A percentile compares a stretch with the other conserved stretches of the same genome.
These are phyloP conservation scores for Drosophila sproati DNA, from an alignment of 1,140 invertebrate species.

Conservation along the genomic window DNA sequence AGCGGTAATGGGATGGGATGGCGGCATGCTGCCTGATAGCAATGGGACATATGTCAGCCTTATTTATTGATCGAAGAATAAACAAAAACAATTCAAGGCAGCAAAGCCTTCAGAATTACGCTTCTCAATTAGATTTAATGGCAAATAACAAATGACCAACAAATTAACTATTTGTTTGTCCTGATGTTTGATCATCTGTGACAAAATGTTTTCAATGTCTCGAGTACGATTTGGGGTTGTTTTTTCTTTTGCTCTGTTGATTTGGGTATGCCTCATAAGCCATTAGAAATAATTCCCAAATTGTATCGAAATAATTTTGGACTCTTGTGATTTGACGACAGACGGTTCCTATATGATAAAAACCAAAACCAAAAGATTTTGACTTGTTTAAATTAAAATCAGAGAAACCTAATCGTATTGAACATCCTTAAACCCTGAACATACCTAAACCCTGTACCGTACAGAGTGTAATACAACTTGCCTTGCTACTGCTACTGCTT, in stretches of 20 bases:
- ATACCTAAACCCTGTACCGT: too few relatives aligned
- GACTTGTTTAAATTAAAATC: too few relatives aligned
- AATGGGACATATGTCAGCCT: slow-evolving; percentile 67
- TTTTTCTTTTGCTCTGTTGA: slow-evolving; percentile 1
- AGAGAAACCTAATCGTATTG: too few relatives aligned
- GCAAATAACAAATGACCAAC: slow-evolving; percentile 79
- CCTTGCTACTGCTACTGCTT: too few relatives aligned
- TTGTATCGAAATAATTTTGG: background rate
- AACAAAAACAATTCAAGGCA: slow-evolving; percentile 57
- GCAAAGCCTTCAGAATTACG: slow-evolving; percentile 33
- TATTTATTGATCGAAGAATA: slow-evolving; percentile 61
- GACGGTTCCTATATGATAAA: too few relatives aligned
- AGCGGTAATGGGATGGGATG: slow-evolving; percentile 9
- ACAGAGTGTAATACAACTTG: too few relatives aligned
- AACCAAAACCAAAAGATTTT: too few relatives aligned
- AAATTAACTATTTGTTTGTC: slow-evolving; percentile 78
- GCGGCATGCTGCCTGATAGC: slow-evolving; percentile 19
- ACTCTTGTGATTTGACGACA: background rate
- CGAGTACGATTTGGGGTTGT: slow-evolving; percentile 25
- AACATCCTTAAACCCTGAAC: too few relatives aligned
- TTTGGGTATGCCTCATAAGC: background rate
- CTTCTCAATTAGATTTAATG: slow-evolving; percentile 73
- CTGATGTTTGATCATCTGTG: slow-evolving; percentile 78
- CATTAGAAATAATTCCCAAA: background rate
- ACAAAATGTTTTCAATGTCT: slow-evolving; percentile 58